Base-by-base conservation (phyloP, 1,140 invertebrate species). In the Eulimnadia texana region DNA sequence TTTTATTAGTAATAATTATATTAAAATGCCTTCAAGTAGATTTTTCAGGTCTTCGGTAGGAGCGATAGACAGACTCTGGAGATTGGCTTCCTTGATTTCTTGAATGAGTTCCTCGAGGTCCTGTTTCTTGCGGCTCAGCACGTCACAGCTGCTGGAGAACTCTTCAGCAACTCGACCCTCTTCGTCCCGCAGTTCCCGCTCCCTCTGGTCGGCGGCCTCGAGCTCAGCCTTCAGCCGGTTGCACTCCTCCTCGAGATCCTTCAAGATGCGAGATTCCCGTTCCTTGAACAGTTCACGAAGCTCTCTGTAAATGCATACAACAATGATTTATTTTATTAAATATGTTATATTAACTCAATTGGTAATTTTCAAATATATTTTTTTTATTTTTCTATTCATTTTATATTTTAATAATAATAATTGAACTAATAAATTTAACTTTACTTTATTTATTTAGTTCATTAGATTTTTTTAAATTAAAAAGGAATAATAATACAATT, bases 1-100 rank as follows among this genome's bases (percentile, higher is more conserved):
- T 20, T 16, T 29, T 2, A 33, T 28, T 58, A 29, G 16, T 42
- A 16, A 1, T 10, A 58, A 58, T 33, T n/a, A n/a, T n/a, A n/a
- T n/a, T n/a, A n/a, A n/a, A n/a, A 62, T 65, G 67, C 68, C 68
- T 77, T 91, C 88, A 27, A 88, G 71, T 51, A 89, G 79, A 73
- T 87, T 79, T 69, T 85, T 81, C 23, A 89, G 76, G 74, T 90
- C 88, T 69, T 91, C 87, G 33, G 82, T 79, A 11, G 71, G 69
- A 50, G 86, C 84, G 62, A 87, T 84, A n/a, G 84, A 84, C 42
- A 93, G 74, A 72, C 86, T 90, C 73, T 90, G 84, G 28, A 93
- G 74, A 74, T 94, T 94, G 1, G 88, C 89, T 70, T 92, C 87
- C 72, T 93, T 91, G 84, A 93, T 90, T 68, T 93, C 88, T 27